A percentile compares a stretch with the other conserved stretches of the same genome.
These are phyloP conservation scores for Cottus gobio DNA, from an alignment of 2,113 vertebrate genomes.

Conservation along the genomic window DNA sequence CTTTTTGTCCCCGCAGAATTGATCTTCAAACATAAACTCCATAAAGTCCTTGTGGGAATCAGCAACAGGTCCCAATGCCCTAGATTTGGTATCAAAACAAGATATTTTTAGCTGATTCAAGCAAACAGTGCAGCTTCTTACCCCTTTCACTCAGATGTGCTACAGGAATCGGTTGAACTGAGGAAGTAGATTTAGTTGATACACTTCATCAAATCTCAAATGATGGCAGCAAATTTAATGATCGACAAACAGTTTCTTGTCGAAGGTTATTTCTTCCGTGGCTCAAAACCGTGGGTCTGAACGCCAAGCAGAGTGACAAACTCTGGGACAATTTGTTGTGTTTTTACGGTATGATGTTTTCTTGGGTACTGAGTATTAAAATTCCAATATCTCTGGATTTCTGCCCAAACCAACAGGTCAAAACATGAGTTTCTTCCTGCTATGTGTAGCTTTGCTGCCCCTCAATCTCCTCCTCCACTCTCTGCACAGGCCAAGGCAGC, in stretches of 20 bases:
- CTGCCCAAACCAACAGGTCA: conserved; percentile 28
- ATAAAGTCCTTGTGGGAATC: conserved; percentile 43
- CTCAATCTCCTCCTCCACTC: conserved; percentile 24
- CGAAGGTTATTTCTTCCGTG: conserved; percentile 1
- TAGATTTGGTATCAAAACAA: conserved; percentile 67
- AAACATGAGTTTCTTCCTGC: conserved; percentile 16
- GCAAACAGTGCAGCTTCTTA: conserved; percentile 9
- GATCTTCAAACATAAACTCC: conserved; percentile 51
- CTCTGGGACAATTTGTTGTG: not conserved
- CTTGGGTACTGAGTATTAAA: conserved; percentile 13
- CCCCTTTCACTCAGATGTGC: not conserved
- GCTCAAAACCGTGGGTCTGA: conserved; percentile 23
- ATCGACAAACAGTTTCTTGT: conserved; percentile 7
- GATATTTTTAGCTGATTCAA: conserved; percentile 59
- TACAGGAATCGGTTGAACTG: not conserved
- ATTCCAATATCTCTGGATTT: conserved; percentile 26
- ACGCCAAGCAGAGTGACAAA: conserved; percentile 11
- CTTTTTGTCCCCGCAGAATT: conserved; percentile 17
- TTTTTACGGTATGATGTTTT: conserved; percentile 19
- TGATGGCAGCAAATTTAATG: conserved; percentile 10
- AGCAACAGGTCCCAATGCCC: conserved; percentile 44
- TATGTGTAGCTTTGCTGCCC: conserved; percentile 3
- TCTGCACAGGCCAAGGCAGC: conserved; percentile 37
- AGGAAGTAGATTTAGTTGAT: conserved; percentile 10
- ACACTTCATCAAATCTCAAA: conserved; percentile 30